Base-by-base conservation (phyloP, 2,888 invertebrate species). In the Alsophila aescularia region DNA sequence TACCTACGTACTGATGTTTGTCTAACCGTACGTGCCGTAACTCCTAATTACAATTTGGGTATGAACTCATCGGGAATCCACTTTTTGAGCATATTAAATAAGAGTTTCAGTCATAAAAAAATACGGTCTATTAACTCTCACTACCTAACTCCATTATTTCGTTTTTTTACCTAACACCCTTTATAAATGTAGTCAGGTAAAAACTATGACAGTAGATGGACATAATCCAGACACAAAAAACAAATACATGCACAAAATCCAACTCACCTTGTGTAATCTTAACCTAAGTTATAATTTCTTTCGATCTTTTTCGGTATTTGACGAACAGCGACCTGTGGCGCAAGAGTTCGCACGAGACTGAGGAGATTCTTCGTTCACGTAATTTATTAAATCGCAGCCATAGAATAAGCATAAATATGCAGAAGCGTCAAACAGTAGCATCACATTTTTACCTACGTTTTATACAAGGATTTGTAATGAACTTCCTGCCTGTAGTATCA, bases 271-370 rank as follows among this genome's bases (percentile, higher is more conserved):
- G 27, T 7, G 34, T 13, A 34, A 21, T 49, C 18, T 42, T 52
- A 48, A 60, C 35, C 36, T 48, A 49, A 34, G 15, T 42, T 35
- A 29, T 24, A 41, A 47, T 29, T 21, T 34, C 10, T 21, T 18
- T 40, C 10, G 32, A 9, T 34, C 3, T 39, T 51, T 36, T 32
- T 8, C 24, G 47, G 18, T 41, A 5, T 12, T 18, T 39, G 69
- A 72, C 71, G 75, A 66, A 69, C 66, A 60, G 65, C 81, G 82
- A 81, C 83, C 82, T 79, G 83, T 89, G 89, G 84, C 84, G 88
- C 86, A 90, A 90, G 83, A 76, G 85, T 70, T 80, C 77, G 68
- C 85, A 84, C 85, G 73, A 81, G 85, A 90, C 90, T 90, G 89
- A 78, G 87, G 77, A 75, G 80, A 81, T 82, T 82, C 82, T 78